Base-by-base conservation (phyloP, 2,888 invertebrate species). In the Spodoptera littoralis region DNA sequence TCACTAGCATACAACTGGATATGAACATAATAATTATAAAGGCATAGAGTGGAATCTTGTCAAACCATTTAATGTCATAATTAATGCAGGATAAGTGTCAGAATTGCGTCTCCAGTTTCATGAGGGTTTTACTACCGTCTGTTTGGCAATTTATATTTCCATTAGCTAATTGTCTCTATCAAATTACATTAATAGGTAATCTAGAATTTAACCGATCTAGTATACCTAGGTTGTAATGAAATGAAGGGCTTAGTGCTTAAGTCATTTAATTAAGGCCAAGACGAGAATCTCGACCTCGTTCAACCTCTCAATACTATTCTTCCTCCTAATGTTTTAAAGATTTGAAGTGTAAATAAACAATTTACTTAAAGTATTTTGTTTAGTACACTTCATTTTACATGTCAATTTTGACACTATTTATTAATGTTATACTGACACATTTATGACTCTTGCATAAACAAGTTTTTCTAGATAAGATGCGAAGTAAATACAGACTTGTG, bases 351-450 rank as follows among this genome's bases (percentile, higher is more conserved):
- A 11, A 48, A 27, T 46, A 52, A 60, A 18, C 11, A 50, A 30
- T 68, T 59, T 18, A 42, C 36, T 9, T 36, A 12, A 60, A 46
- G n/a, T 43, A 69, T 22, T 47, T 46, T 22, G 11, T 49, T 64
- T 36, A 36, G 36, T 9, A 62, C 43, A 52, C 27, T 42, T 60
- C 4, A 65, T 42, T 53, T 36, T 49, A 54, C 47, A 41, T 47
- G 63, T 48, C 47, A 51, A 24, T 62, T 52, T 51, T 52, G 54
- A 43, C 48, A 36, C 9, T 43, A 18, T 24, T n/a, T 43, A 18
- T 24, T n/a, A 52, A 22, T 44, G 47, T 12, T 22, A 44, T 18
- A 42, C 42, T 63, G 42, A 56, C 24, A 47, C 8, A 50, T 51
- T 13, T 51, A 44, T 3, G 42, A 18, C n/a, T 3, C n/a, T 61